Conservation (phyloP, 2,888 invertebrate genomes). For the Heliconius erato region DNA sequence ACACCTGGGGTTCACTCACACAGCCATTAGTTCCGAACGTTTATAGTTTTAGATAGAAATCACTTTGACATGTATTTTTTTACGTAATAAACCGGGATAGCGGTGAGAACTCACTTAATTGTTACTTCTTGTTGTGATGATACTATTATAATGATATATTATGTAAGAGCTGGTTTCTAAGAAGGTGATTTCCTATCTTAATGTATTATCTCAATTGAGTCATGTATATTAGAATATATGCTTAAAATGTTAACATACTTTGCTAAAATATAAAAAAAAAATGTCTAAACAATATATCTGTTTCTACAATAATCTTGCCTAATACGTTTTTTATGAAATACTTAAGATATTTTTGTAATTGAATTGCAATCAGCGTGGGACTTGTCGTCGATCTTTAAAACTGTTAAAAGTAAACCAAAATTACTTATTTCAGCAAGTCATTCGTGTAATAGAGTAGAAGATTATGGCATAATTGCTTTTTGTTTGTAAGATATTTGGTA, state of each 20-base stretch:
- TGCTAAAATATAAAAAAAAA: not conserved
- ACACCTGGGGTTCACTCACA: constrained; percentile 82
- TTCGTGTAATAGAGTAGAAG: constrained; percentile 64
- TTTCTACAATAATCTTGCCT: constrained; percentile 5
- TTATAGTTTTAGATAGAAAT: constrained; percentile 74
- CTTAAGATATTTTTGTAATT: not conserved
- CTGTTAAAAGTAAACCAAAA: constrained; percentile 27
- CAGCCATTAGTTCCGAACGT: constrained; percentile 77
- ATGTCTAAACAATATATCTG: not conserved
- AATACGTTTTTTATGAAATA: constrained; percentile 9
- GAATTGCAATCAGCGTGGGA: constrained; percentile 40
- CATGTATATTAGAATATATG: not conserved
- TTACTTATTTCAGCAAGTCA: constrained; percentile 58
- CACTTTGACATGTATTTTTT: constrained; percentile 62
- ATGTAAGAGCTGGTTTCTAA: constrained; percentile 35
- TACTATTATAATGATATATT: constrained; percentile 41
- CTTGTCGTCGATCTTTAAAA: constrained; percentile 33
- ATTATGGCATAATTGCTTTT: constrained; percentile 45
- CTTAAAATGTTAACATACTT: not conserved
- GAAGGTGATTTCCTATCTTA: constrained; percentile 25
- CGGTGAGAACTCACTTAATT: constrained; percentile 54
- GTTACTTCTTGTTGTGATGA: constrained; percentile 42
- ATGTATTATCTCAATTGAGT: constrained; percentile 8
- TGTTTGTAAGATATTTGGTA: constrained; percentile 27
- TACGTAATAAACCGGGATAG: constrained; percentile 48